Evolutionary conservation across 2,888 invertebrate genomes (phyloP).

Genomic region (Catocala fraxini): DNA sequence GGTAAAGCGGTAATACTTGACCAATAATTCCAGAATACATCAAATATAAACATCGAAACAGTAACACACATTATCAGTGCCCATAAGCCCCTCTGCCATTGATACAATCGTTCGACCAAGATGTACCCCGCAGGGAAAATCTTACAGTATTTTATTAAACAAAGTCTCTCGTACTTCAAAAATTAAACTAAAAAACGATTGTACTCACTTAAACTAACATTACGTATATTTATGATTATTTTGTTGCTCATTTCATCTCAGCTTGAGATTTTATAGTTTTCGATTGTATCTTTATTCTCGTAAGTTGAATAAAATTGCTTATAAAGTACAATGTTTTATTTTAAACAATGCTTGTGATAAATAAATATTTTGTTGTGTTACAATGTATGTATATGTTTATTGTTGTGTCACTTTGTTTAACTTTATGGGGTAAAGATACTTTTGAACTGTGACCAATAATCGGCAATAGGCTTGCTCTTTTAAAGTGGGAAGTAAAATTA

Average conservation of each 20-base stretch:
- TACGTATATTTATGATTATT: slow-evolving; percentile 29
- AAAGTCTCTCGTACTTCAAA: not conserved
- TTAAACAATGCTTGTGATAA: not conserved
- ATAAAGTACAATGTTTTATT: not conserved
- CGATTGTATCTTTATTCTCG: slow-evolving; percentile 37
- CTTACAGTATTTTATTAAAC: too few species aligned
- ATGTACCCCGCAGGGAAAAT: too few species aligned
- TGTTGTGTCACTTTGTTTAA: not conserved
- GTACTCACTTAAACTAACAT: slow-evolving; percentile 33
- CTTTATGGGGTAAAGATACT: too few species aligned
- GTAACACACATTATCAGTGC: too few species aligned
- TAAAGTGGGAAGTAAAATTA: too few species aligned
- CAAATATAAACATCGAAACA: too few species aligned
- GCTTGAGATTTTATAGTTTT: slow-evolving; percentile 38
- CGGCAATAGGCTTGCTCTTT: too few species aligned
- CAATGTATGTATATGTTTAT: not conserved
- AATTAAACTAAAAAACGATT: slow-evolving; percentile 35
- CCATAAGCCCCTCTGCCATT: too few species aligned
- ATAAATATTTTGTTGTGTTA: slow-evolving; percentile 1
- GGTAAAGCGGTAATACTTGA: too few species aligned
- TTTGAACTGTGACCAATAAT: too few species aligned
- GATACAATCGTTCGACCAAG: too few species aligned
- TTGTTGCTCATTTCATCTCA: slow-evolving; percentile 34
- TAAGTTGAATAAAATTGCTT: slow-evolving; percentile 14
- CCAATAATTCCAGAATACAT: too few species aligned